Conservation (phyloP, 2,888 invertebrate genomes). For the Protodeltote pygarga region DNA sequence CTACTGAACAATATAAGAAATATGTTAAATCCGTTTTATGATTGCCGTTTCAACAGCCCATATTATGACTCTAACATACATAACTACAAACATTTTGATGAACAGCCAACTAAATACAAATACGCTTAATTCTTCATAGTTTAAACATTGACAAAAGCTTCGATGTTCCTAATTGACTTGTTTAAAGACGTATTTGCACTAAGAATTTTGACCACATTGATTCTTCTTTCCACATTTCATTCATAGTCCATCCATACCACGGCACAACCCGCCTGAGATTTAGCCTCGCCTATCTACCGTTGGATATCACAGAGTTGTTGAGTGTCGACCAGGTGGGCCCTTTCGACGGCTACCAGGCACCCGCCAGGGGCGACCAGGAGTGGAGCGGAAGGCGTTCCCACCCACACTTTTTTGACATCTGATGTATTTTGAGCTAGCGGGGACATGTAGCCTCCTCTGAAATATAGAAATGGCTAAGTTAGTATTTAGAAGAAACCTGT, state of each 20-base stretch:
- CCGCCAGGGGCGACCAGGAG: conserved; percentile 77
- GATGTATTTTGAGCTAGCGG: conserved; percentile 70
- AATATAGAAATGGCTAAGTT: conserved; percentile 43
- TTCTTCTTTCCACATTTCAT: conserved; percentile 27
- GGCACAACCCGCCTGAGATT: conserved; percentile 69
- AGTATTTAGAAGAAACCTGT: background rate
- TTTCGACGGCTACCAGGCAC: conserved; percentile 78
- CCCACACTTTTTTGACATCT: conserved; percentile 83
- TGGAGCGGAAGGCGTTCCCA: conserved; percentile 71
- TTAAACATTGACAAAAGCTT: too few relatives aligned
- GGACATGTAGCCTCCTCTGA: conserved; percentile 82
- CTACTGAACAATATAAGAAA: too few relatives aligned
- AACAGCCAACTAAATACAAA: too few relatives aligned
- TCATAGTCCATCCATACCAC: conserved; percentile 52
- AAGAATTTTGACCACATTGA: background rate
- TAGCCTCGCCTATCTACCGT: conserved; percentile 65
- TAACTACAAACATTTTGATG: too few relatives aligned
- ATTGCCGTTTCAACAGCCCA: too few relatives aligned
- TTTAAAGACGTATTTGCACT: conserved; percentile 21
- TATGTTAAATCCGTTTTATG: too few relatives aligned
- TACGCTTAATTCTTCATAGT: too few relatives aligned
- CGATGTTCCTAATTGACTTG: background rate
- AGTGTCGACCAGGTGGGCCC: conserved; percentile 76
- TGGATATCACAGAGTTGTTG: conserved; percentile 80
- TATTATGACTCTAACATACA: too few relatives aligned